These are phyloP conservation scores for Drosophila mojavensis DNA, from an alignment of 1,140 invertebrate species.

Conservation along the genomic window DNA sequence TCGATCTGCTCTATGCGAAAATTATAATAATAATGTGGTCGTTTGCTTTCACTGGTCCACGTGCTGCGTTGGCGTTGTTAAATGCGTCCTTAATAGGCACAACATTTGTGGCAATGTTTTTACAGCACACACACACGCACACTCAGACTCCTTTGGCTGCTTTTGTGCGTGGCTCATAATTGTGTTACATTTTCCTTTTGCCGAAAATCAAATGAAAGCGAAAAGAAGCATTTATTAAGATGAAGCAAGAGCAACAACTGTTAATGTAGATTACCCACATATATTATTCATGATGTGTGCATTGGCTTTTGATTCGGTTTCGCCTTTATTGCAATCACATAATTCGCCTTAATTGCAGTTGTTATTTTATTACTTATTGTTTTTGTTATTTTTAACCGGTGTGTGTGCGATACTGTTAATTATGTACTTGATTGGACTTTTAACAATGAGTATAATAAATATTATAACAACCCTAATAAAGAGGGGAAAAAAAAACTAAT, in stretches of 20 bases:
- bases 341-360: constrained; percentile 9
- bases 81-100: constrained; percentile 70
- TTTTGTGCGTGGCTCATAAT: constrained; percentile 14
- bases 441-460: too few species aligned
- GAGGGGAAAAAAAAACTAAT: too few species aligned
- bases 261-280: constrained; percentile 1
- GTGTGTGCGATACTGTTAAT: too few species aligned
- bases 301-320: neutral
- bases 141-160: neutral
- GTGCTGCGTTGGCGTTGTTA: constrained; percentile 55
- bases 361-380: neutral
- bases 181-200: constrained; percentile 2
- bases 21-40: constrained; percentile 70
- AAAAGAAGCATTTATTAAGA: neutral
- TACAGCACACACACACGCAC: constrained; percentile 31
- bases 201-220: constrained; percentile 10
- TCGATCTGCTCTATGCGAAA: neutral
- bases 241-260: neutral
- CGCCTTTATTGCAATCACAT: constrained; percentile 21
- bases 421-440: neutral
- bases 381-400: neutral
- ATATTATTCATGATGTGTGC: constrained; percentile 17
- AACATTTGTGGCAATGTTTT: constrained; percentile 63
- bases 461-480: too few species aligned
- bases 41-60: constrained; percentile 71